Base-by-base conservation (phyloP, 2,888 invertebrate species). In the Callyntrura sp. region DNA sequence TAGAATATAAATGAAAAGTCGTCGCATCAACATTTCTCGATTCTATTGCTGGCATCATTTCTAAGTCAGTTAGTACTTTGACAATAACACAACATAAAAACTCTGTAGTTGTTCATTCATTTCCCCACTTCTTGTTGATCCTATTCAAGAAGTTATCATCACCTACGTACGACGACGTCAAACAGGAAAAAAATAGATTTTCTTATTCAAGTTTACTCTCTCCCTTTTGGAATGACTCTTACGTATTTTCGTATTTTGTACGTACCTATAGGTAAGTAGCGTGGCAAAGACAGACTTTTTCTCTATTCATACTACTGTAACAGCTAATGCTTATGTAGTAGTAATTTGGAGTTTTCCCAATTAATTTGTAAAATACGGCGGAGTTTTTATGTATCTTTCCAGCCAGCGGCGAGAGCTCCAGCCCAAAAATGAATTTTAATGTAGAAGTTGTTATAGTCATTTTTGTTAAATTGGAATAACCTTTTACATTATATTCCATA, bases 1-100 rank as follows among this genome's bases (percentile, higher is more conserved):
- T 60, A 60, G 35, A 43, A 81, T 55, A 57, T 57, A 60, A 78
- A 78, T 81, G 14, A n/a, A 81, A 82, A n/a, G 45, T 73, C 45
- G 25, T 65, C 17, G 60, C 79, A 57, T 79, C 28, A 57, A 25
- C 57, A 43, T 81, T 25, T 43, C 12, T 23, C 57, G 12, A 62
- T 11, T 48, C 11, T 25, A 11, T 8, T 17, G 14, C 17, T 70
- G 17, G 9, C 9, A 9, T 5, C 20, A 23, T 43, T 17, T n/a
- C n/a, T 68, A 14, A 9, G 35, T 11, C 62, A 14, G 35, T 35
- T 35, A 4, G 35, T 35, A 35, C 35, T 35, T 35, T 35, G 35
- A 35, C 35, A 35, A 35, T 35, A 35, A 35, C 35, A 35, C 35
- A 35, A 35, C 35, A 35, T 35, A 35, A 35, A 35, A 35, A 68